Percentiles rank a stretch among this genome's conserved stretches.
phyloP scores from a whole-genome alignment of 2,888 invertebrate species.

The Leptura quadrifasciata region DNA sequence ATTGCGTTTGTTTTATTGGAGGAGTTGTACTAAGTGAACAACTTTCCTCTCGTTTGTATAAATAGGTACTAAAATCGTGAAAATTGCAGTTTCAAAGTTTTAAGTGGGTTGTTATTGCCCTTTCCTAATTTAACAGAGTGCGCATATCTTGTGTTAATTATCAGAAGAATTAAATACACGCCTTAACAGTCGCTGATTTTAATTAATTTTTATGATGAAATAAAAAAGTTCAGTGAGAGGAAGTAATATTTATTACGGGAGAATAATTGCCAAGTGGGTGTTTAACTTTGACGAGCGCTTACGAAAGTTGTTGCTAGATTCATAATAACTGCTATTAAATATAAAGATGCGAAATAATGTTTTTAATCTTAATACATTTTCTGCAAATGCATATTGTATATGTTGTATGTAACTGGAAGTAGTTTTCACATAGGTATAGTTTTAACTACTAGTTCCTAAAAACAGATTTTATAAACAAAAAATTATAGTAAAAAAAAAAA shows the following conservation, averaged over 20 bases:
- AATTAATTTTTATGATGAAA: conserved; percentile 21
- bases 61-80: conserved; percentile 44
- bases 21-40: conserved; percentile 38
- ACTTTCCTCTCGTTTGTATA: conserved; percentile 41
- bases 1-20: conserved; percentile 44
- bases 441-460: too few relatives aligned
- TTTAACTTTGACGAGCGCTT: too few relatives aligned
- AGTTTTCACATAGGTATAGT: too few relatives aligned
- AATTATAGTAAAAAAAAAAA: too few relatives aligned
- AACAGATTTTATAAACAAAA: too few relatives aligned
- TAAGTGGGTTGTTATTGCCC: conserved; percentile 40
- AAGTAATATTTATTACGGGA: conserved; percentile 5
- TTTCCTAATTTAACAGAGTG: conserved; percentile 44
- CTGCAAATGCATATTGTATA: too few relatives aligned
- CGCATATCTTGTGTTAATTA: conserved; percentile 42
- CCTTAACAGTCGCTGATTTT: conserved; percentile 26
- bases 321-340: neutral
- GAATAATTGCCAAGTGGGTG: neutral
- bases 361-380: too few relatives aligned
- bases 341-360: too few relatives aligned
- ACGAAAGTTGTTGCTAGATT: too few relatives aligned
- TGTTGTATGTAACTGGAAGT: too few relatives aligned
- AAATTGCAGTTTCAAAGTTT: conserved; percentile 44
- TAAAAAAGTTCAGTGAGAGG: conserved; percentile 18
- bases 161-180: conserved; percentile 24